phyloP scores from a whole-genome alignment of 1,140 invertebrate species.

The Dreissena polymorpha region DNA sequence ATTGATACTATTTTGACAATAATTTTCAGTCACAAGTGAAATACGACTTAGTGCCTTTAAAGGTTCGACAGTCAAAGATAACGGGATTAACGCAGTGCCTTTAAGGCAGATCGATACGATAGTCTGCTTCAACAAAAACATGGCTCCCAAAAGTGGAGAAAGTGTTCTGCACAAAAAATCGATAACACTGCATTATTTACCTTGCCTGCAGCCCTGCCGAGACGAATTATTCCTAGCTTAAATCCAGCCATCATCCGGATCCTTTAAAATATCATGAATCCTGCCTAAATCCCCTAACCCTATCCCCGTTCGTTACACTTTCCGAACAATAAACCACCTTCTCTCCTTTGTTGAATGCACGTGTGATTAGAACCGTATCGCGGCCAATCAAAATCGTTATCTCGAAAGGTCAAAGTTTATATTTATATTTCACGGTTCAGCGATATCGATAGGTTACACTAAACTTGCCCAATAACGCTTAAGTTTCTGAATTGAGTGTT shows the following conservation, averaged over 20 bases:
- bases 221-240: slow-evolving; percentile 78
- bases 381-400: slow-evolving; percentile 61
- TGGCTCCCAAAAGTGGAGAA: not conserved
- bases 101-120: no score
- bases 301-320: not conserved
- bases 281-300: not conserved
- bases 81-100: no score
- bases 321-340: slow-evolving; percentile 12
- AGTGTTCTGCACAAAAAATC: no score
- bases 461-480: no score
- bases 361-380: slow-evolving; percentile 64
- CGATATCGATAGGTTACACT: no score
- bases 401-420: slow-evolving; percentile 67
- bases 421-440: slow-evolving; percentile 63
- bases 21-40: no score
- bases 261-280: not conserved
- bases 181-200: slow-evolving; percentile 22
- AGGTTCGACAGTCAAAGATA: no score
- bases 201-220: slow-evolving; percentile 80
- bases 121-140: not conserved
- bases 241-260: slow-evolving; percentile 68
- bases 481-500: no score
- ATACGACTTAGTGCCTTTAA: no score
- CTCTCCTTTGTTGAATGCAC: slow-evolving; percentile 68
- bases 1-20: no score